Evolutionary conservation across 2,888 invertebrate species (phyloP).

Genomic region (Saturnia pavonia): DNA sequence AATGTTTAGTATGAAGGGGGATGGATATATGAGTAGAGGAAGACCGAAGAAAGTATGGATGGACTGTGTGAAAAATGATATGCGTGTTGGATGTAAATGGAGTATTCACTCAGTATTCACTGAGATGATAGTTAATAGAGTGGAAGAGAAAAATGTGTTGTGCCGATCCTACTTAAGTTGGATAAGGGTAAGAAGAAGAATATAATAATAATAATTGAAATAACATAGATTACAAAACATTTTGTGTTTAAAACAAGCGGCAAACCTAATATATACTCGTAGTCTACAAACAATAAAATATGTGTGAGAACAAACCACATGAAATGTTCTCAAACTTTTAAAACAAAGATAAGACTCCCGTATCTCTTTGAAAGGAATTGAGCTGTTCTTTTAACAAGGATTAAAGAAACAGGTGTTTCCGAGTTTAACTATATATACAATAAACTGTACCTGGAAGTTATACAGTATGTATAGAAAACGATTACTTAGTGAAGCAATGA

Average conservation of each 20-base stretch:
- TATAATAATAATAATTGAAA: too few relatives aligned
- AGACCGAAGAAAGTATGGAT: too few relatives aligned
- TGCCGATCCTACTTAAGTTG: too few relatives aligned
- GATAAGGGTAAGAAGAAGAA: too few relatives aligned
- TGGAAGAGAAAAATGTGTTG: too few relatives aligned
- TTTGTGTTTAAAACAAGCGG: not conserved
- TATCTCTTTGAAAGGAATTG: conserved; percentile 6
- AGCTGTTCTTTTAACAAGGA: conserved; percentile 2
- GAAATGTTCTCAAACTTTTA: conserved; percentile 6
- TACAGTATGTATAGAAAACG: not conserved
- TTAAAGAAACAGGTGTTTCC: conserved; percentile 7
- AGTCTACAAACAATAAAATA: not conserved
- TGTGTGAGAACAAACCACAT: not conserved
- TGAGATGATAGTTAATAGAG: too few relatives aligned
- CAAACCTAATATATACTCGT: too few relatives aligned
- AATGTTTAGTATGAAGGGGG: too few relatives aligned
- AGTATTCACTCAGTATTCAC: too few relatives aligned
- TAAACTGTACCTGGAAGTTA: not conserved
- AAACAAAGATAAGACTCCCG: conserved; percentile 4
- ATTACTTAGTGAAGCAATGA: not conserved
- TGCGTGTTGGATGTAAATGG: too few relatives aligned
- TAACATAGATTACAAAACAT: not conserved
- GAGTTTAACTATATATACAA: not conserved
- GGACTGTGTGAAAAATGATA: too few relatives aligned
- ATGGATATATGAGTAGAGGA: too few relatives aligned